phyloP scores from a whole-genome alignment of 2,797 vertebrate genomes.

The Alcedo atthis region DNA sequence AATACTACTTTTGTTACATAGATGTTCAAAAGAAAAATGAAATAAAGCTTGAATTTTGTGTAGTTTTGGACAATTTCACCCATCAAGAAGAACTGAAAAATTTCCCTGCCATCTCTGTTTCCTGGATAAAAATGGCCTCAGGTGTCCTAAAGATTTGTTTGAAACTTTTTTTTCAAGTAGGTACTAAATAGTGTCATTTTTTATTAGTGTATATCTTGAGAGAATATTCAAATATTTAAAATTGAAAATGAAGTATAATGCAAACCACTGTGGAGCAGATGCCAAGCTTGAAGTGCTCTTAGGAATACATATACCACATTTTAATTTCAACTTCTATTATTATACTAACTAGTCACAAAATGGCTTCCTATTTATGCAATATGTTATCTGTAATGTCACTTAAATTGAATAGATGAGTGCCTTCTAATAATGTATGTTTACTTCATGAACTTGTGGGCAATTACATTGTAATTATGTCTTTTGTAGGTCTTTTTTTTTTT shows the following conservation, averaged over 20 bases:
- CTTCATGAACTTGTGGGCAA: conserved; percentile 82
- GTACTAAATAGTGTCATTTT: background rate
- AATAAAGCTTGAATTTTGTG: background rate
- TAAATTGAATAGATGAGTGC: conserved; percentile 81
- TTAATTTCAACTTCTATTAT: conserved; percentile 79
- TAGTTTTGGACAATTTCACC: background rate
- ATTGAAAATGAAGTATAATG: conserved; percentile 58
- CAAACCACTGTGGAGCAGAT: conserved; percentile 54
- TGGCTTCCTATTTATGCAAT: conserved; percentile 79
- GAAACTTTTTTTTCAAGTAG: background rate
- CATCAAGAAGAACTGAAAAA: background rate
- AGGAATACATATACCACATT: conserved; percentile 69
- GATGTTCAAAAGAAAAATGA: background rate
- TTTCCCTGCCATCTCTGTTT: background rate
- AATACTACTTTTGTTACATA: background rate
- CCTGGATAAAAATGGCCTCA: background rate
- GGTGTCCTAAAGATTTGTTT: background rate
- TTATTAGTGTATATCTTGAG: conserved; percentile 11
- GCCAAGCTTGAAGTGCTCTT: conserved; percentile 66
- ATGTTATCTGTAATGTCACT: conserved; percentile 79
- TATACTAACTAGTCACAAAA: conserved; percentile 79
- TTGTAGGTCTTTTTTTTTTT: conserved; percentile 81
- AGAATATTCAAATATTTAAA: conserved; percentile 54
- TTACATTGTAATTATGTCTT: conserved; percentile 84
- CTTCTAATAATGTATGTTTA: conserved; percentile 85